Conservation (phyloP, 2,888 invertebrate species). For the Amphipyra tragopoginis region DNA sequence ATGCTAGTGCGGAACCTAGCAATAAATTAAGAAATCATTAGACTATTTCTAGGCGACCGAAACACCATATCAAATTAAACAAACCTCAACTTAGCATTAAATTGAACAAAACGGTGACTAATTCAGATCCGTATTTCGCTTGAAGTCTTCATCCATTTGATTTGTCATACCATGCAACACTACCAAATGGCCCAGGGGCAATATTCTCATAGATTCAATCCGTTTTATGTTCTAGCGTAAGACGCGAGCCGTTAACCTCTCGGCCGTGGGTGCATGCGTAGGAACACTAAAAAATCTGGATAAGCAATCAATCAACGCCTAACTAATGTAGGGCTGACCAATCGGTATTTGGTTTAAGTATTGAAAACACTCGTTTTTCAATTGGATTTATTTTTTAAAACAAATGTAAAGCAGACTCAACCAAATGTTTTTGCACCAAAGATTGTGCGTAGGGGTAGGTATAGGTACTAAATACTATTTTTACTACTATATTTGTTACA, state of each 20-base stretch:
- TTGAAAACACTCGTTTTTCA: not conserved
- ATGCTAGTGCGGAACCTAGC: not conserved
- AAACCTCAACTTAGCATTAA: slow-evolving; percentile 2
- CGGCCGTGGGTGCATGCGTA: slow-evolving; percentile 72
- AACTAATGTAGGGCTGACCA: slow-evolving; percentile 50
- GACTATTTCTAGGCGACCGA: not conserved
- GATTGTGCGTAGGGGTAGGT: not conserved
- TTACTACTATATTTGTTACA: too few relatives aligned
- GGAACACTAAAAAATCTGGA: slow-evolving; percentile 72
- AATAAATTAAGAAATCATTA: slow-evolving; percentile 10
- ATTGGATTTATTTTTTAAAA: not conserved
- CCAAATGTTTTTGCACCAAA: not conserved
- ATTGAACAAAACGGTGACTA: slow-evolving; percentile 4
- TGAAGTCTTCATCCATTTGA: slow-evolving; percentile 25
- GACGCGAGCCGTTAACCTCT: slow-evolving; percentile 67
- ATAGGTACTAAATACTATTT: too few relatives aligned
- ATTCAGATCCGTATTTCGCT: not conserved
- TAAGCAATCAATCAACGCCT: slow-evolving; percentile 66
- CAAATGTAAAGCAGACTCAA: not conserved
- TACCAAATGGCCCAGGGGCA: slow-evolving; percentile 49
- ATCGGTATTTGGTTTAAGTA: not conserved
- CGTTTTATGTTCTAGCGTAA: slow-evolving; percentile 35
- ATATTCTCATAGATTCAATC: slow-evolving; percentile 57
- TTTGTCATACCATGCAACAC: slow-evolving; percentile 39
- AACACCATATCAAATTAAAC: slow-evolving; percentile 23